Conservation (phyloP, 2,113 vertebrate genomes). For the Leucosticte australis region DNA sequence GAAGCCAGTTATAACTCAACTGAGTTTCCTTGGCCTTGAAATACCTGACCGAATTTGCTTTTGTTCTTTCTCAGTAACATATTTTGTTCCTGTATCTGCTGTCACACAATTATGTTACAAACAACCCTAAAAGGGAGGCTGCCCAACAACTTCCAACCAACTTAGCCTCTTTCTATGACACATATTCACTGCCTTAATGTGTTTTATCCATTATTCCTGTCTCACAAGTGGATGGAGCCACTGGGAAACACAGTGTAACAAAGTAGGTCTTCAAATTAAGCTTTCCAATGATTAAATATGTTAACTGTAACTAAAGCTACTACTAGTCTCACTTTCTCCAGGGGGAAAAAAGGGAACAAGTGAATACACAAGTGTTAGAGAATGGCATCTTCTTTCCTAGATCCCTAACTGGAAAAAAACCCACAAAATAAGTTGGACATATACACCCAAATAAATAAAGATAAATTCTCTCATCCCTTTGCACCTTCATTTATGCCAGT, state of each 20-base stretch:
- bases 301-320: conserved; percentile 52
- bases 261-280: conserved; percentile 30
- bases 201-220: neutral
- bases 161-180: neutral
- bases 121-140: neutral
- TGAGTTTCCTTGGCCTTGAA: conserved; percentile 51
- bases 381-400: neutral
- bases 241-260: neutral
- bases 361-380: neutral
- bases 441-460: neutral
- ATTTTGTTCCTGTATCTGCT: neutral
- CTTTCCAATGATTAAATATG: conserved; percentile 7
- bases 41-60: conserved; percentile 22
- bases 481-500: neutral
- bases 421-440: neutral
- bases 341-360: neutral
- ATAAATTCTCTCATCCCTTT: neutral
- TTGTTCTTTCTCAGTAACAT: conserved; percentile 31
- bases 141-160: neutral
- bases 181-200: neutral
- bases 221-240: neutral
- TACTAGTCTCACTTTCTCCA: neutral
- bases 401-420: neutral
- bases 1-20: conserved; percentile 62
- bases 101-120: neutral